Conservation (phyloP, 2,797 vertebrate genomes). For the Characodon lateralis region DNA sequence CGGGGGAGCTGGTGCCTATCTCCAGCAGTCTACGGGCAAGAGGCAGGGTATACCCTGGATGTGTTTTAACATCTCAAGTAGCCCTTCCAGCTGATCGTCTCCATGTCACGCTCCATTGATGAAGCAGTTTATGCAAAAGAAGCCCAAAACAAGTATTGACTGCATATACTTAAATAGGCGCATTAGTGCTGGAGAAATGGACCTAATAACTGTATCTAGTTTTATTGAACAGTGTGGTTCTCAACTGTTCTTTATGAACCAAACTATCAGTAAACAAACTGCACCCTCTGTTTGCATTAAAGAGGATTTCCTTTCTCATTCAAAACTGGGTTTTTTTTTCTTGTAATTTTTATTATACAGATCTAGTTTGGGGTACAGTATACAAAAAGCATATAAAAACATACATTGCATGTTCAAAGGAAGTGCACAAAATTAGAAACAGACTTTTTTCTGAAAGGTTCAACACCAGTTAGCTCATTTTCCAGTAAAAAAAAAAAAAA, state of each 20-base stretch:
- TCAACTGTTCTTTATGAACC: background rate
- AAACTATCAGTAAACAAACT: background rate
- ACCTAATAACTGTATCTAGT: background rate
- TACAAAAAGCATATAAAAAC: constrained; percentile 74
- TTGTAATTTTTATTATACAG: constrained; percentile 76
- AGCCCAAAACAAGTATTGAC: background rate
- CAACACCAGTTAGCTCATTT: constrained; percentile 74
- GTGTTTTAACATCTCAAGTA: too few relatives aligned
- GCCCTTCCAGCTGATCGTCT: too few relatives aligned
- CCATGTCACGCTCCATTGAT: too few relatives aligned
- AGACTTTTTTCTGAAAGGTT: constrained; percentile 58
- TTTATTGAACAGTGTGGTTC: constrained; percentile 17
- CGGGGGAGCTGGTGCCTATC: too few relatives aligned
- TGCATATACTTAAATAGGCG: background rate
- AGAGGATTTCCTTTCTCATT: background rate
- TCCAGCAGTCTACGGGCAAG: too few relatives aligned
- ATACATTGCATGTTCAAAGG: constrained; percentile 77
- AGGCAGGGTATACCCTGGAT: too few relatives aligned
- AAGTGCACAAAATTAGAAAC: constrained; percentile 80
- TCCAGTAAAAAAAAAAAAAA: constrained; percentile 56
- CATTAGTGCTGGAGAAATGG: background rate
- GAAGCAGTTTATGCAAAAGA: background rate
- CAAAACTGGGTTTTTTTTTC: background rate
- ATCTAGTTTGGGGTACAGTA: constrained; percentile 77
- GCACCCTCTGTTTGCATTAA: background rate